These are phyloP conservation scores for Coelogynopora nodosa DNA, from an alignment of 2,888 invertebrate species.

Conservation along the genomic window DNA sequence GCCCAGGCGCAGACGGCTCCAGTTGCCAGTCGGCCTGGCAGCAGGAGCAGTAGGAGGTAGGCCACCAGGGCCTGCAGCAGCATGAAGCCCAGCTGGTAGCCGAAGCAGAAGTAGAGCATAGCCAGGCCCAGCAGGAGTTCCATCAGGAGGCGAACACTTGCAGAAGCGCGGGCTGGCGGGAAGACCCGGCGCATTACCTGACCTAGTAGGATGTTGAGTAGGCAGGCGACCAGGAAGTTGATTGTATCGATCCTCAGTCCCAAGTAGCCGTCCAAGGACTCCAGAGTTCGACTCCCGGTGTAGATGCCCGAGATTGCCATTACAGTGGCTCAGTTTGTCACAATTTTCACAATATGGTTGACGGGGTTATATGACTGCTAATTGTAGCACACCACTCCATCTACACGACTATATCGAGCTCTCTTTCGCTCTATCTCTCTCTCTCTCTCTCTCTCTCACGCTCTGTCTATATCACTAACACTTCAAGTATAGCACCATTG, in stretches of 20 bases:
- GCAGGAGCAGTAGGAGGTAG: conserved; percentile 34
- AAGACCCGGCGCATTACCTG: conserved; percentile 41
- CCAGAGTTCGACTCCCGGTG: background rate
- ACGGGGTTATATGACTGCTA: no score
- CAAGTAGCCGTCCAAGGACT: background rate
- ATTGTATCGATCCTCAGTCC: conserved; percentile 50
- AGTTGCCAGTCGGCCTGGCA: conserved; percentile 29
- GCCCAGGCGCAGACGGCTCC: conserved; percentile 73
- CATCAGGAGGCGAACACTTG: conserved; percentile 44
- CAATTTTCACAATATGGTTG: no score
- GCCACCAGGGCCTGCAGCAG: conserved; percentile 43
- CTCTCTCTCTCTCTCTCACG: no score
- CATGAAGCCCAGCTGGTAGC: conserved; percentile 52
- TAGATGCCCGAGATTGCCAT: conserved; percentile 16
- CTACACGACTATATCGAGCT: no score
- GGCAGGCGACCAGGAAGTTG: conserved; percentile 54
- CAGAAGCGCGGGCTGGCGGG: background rate
- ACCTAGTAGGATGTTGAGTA: conserved; percentile 37
- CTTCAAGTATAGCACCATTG: no score
- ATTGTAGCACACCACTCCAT: no score
- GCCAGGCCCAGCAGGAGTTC: conserved; percentile 52
- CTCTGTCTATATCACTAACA: no score
- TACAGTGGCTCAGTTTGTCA: no score
- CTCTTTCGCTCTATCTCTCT: no score
- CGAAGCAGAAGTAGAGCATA: conserved; percentile 56